Evolutionary conservation across 2,888 invertebrate species (phyloP).

Genomic region (Diogma glabrata): DNA sequence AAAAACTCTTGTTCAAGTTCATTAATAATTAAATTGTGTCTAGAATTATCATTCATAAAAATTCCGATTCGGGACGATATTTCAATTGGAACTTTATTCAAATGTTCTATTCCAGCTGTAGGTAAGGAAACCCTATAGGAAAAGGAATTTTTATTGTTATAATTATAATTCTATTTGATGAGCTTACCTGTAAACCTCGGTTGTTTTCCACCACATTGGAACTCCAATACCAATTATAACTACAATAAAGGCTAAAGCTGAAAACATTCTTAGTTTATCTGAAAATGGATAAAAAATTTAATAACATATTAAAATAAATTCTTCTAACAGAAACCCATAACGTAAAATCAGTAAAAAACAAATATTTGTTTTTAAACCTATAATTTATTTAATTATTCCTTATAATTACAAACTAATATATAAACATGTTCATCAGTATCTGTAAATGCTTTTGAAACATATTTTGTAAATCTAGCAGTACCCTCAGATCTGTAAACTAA

Average conservation of each 20-base stretch:
- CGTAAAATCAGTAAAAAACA: not conserved
- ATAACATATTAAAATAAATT: not conserved
- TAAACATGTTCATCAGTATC: constrained; percentile 31
- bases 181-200: constrained; percentile 65
- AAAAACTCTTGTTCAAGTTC: constrained; percentile 42
- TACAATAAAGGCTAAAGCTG: constrained; percentile 67
- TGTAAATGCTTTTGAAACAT: constrained; percentile 32
- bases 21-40: constrained; percentile 39
- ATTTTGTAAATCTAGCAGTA: constrained; percentile 35
- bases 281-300: constrained; percentile 26
- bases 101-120: constrained; percentile 41
- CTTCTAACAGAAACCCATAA: not conserved
- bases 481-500: constrained; percentile 47
- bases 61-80: constrained; percentile 43
- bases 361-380: constrained; percentile 2
- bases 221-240: constrained; percentile 74
- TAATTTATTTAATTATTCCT: constrained; percentile 25
- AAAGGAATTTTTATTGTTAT: not conserved
- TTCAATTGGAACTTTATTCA: constrained; percentile 39
- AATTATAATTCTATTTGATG: not conserved
- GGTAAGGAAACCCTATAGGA: constrained; percentile 48
- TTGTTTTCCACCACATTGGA: constrained; percentile 96
- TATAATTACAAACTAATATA: constrained; percentile 34
- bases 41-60: constrained; percentile 41
- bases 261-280: constrained; percentile 58